Evolutionary conservation across 1,140 invertebrate species (phyloP).

Genomic region (Apis laboriosa): DNA sequence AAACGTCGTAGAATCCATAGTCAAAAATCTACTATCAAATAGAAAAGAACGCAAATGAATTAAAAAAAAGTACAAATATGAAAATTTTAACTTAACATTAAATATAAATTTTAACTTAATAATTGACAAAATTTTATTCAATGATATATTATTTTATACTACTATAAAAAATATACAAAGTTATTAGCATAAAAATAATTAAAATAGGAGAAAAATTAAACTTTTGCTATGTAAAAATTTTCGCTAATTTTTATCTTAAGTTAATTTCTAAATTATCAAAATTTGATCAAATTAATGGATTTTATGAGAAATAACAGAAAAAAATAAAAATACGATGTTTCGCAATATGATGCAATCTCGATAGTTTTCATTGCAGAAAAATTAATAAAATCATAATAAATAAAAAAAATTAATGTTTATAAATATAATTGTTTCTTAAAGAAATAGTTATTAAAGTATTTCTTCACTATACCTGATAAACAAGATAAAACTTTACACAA

Average conservation of each 20-base stretch:
- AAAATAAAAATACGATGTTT: background rate
- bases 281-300: background rate
- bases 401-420: background rate
- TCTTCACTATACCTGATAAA: slow-evolving; percentile 1
- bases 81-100: background rate
- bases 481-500: too few relatives aligned
- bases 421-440: background rate
- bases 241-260: background rate
- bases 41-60: slow-evolving; percentile 6
- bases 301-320: background rate
- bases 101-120: background rate
- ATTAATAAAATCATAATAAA: background rate
- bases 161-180: too few relatives aligned
- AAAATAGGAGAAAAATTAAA: background rate
- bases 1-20: slow-evolving; percentile 29
- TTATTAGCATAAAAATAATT: background rate
- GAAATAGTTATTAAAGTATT: background rate
- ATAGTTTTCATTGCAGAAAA: background rate
- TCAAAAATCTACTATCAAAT: slow-evolving; percentile 31
- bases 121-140: background rate
- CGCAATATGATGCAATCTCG: slow-evolving; percentile 27
- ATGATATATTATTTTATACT: background rate
- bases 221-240: background rate
- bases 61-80: background rate
- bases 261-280: background rate